A percentile compares a stretch with the other conserved stretches of the same genome.
These are phyloP conservation scores for Mus spretus DNA, from an alignment of 2,797 vertebrate genomes.

Conservation along the genomic window DNA sequence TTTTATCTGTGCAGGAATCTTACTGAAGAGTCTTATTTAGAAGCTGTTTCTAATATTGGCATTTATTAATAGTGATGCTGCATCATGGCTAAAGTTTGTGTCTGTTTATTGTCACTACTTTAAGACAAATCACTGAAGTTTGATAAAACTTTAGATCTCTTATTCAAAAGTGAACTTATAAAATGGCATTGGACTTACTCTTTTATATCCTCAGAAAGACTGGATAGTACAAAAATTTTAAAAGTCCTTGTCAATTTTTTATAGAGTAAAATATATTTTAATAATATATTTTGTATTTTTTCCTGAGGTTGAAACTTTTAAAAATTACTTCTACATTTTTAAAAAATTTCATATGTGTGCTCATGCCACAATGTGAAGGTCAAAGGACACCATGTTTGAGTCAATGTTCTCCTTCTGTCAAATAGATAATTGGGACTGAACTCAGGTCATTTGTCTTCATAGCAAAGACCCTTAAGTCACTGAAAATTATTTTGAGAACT, in stretches of 20 bases:
- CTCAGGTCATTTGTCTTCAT: neutral
- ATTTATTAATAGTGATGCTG: neutral
- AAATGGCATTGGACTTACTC: neutral
- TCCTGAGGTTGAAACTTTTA: neutral
- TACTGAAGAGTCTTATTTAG: neutral
- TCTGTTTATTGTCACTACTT: neutral
- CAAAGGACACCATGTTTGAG: neutral
- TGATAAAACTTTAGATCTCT: neutral
- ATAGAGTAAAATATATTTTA: slow-evolving; percentile 7
- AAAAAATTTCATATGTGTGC: neutral
- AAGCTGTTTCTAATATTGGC: neutral
- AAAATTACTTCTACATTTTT: neutral
- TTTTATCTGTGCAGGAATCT: neutral
- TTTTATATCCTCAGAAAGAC: neutral
- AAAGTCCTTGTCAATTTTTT: neutral
- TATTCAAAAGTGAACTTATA: neutral
- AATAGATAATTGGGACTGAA: neutral
- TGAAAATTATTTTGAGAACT: neutral
- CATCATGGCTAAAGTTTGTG: neutral
- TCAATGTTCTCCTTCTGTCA: neutral
- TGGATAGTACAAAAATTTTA: neutral
- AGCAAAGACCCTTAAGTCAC: neutral
- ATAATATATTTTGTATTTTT: neutral
- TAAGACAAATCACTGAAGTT: neutral
- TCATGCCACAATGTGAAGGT: neutral